These are phyloP conservation scores for Prietella phreatophila DNA, from an alignment of 2,113 vertebrate species.

Conservation along the genomic window DNA sequence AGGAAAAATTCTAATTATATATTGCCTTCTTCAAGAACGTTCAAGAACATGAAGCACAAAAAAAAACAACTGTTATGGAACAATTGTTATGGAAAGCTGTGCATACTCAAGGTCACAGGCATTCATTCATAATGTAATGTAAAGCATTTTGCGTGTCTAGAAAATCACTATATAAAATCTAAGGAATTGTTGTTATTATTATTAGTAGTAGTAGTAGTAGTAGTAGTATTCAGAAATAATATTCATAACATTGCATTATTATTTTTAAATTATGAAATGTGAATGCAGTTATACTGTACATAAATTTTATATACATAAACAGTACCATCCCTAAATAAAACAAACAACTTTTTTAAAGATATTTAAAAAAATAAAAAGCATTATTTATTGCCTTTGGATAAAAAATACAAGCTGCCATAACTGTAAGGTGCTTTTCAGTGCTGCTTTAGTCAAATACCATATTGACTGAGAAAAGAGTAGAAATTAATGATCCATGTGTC, in stretches of 20 bases:
- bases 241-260: not conserved
- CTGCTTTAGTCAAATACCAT: constrained; percentile 56
- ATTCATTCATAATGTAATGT: not conserved
- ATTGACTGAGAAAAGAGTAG: constrained; percentile 70
- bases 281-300: not conserved
- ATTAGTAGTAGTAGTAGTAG: too few relatives aligned
- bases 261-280: not conserved
- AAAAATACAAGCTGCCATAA: constrained; percentile 47
- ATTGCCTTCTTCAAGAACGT: not conserved
- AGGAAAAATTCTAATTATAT: not conserved
- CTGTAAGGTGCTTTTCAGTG: constrained; percentile 14
- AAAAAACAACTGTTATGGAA: not conserved
- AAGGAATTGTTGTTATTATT: too few relatives aligned
- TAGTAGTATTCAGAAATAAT: not conserved
- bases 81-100: not conserved
- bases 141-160: too few relatives aligned
- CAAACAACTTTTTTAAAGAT: not conserved
- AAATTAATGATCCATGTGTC: constrained; percentile 73
- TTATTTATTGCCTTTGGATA: not conserved
- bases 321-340: not conserved
- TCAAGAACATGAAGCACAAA: too few relatives aligned
- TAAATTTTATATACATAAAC: not conserved
- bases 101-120: not conserved
- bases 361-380: not conserved
- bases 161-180: too few relatives aligned